A percentile compares a stretch with the other conserved stretches of the same genome.
Evolutionary conservation across 1,140 invertebrate species (phyloP).

Genomic region (Rhynchophorus ferrugineus): DNA sequence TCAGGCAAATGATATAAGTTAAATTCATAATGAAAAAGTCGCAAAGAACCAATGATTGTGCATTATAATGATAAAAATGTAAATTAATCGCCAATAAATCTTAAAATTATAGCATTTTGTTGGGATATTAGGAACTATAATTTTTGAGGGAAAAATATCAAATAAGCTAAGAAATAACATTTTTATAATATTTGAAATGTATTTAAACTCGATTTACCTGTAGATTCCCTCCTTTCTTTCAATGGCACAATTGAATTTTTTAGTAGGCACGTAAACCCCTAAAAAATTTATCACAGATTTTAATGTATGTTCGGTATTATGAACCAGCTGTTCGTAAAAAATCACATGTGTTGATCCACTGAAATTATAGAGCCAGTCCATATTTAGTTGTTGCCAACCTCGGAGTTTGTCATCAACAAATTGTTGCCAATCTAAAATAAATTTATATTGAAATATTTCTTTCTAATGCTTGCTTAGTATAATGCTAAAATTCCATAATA

Average conservation of each 20-base stretch:
- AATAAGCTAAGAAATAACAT: too few species aligned
- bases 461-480: neutral
- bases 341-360: constrained; percentile 59
- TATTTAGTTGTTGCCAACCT: constrained; percentile 59
- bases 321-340: constrained; percentile 62
- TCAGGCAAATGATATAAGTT: too few species aligned
- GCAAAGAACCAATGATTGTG: too few species aligned
- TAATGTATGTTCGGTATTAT: constrained; percentile 52
- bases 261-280: constrained; percentile 44
- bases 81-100: too few species aligned
- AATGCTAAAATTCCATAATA: too few species aligned
- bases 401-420: constrained; percentile 61
- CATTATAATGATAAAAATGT: too few species aligned
- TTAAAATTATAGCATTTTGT: too few species aligned
- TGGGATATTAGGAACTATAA: too few species aligned
- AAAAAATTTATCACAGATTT: constrained; percentile 55
- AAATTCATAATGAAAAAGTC: too few species aligned
- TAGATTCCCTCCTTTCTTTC: constrained; percentile 62
- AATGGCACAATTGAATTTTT: constrained; percentile 52
- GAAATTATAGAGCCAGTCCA: constrained; percentile 63
- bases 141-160: too few species aligned
- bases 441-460: neutral
- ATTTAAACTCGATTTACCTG: too few species aligned
- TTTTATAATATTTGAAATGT: too few species aligned
- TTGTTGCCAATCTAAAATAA: constrained; percentile 57